These are phyloP conservation scores for Hypomesus transpacificus DNA, from an alignment of 2,113 vertebrate species.

Conservation along the genomic window DNA sequence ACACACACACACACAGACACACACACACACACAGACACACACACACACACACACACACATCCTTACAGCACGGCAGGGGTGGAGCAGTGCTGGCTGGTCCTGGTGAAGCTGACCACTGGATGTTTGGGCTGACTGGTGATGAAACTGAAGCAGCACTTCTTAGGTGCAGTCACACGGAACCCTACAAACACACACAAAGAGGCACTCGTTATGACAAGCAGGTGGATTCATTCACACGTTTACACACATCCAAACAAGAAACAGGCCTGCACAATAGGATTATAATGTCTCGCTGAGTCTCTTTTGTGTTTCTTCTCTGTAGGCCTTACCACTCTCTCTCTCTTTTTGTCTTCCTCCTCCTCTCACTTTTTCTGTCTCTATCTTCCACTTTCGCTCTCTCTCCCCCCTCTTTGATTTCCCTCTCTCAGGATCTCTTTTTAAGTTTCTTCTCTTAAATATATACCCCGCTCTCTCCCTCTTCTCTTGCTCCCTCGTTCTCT, in stretches of 20 bases:
- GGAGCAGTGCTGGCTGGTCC: slow-evolving; percentile 67
- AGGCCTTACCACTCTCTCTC: too few relatives aligned
- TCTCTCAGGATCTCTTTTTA: too few relatives aligned
- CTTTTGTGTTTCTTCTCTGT: too few relatives aligned
- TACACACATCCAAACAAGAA: neutral
- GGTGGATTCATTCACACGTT: neutral
- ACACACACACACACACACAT: neutral
- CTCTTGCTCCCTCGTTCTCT: too few relatives aligned
- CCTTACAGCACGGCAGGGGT: slow-evolving; percentile 64
- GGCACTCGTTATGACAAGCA: neutral
- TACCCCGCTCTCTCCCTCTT: too few relatives aligned
- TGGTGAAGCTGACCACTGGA: slow-evolving; percentile 39
- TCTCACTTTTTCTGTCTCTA: too few relatives aligned
- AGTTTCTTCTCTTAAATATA: too few relatives aligned
- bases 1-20: neutral
- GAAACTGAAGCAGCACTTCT: slow-evolving; percentile 64
- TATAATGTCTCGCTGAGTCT: too few relatives aligned
- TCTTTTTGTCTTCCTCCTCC: too few relatives aligned
- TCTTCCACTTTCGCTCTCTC: too few relatives aligned
- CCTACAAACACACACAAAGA: slow-evolving; percentile 39
- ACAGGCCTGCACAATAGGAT: too few relatives aligned
- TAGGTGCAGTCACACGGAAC: slow-evolving; percentile 52
- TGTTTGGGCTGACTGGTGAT: neutral
- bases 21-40: neutral
- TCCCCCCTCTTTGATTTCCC: too few relatives aligned